Evolutionary conservation across 2,797 vertebrate species (phyloP).

Genomic region (Pygocentrus nattereri): DNA sequence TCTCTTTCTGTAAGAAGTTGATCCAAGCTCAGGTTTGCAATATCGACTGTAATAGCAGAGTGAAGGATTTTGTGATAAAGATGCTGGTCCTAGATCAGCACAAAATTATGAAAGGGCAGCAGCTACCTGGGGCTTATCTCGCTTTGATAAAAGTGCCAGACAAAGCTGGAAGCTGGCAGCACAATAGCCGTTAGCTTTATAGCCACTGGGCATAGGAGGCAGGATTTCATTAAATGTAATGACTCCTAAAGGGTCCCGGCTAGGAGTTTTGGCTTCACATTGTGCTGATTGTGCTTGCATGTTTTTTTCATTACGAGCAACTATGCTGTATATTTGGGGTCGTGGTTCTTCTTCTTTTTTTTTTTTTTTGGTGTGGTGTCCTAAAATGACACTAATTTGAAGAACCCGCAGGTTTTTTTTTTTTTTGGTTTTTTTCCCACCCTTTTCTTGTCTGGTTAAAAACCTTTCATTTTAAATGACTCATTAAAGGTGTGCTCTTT

Average conservation of each 20-base stretch:
- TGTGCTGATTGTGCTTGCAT: conserved; percentile 40
- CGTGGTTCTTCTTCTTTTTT: neutral
- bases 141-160: conserved; percentile 17
- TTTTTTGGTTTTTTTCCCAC: too few relatives aligned
- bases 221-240: conserved; percentile 63
- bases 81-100: conserved; percentile 16
- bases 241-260: conserved; percentile 45
- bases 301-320: conserved; percentile 11
- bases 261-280: conserved; percentile 34
- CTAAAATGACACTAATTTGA: neutral
- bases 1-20: neutral
- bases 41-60: neutral
- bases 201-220: conserved; percentile 52
- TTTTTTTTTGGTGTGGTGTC: conserved; percentile 7
- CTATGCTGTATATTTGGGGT: neutral
- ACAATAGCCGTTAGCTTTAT: conserved; percentile 50
- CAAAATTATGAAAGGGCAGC: conserved; percentile 37
- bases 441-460: neutral
- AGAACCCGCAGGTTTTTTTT: neutral
- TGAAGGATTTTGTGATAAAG: neutral
- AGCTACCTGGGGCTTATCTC: conserved; percentile 28
- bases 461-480: neutral
- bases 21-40: neutral
- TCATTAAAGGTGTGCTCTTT: neutral
- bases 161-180: conserved; percentile 37